Evolutionary conservation across 2,113 vertebrate species (phyloP).

Genomic region (Triplophysa tibetana): DNA sequence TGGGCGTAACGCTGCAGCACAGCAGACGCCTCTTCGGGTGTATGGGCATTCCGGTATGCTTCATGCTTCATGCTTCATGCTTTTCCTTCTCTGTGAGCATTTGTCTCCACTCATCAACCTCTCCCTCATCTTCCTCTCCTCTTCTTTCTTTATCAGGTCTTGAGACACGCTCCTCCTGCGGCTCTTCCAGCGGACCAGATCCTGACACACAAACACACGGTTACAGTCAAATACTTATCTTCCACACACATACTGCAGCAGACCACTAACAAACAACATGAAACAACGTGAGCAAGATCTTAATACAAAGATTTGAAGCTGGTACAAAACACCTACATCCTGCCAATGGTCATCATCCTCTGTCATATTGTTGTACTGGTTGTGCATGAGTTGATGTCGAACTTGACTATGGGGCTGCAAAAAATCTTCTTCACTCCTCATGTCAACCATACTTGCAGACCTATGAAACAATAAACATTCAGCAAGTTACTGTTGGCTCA

Average conservation of each 20-base stretch:
- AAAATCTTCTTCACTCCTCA: slow-evolving; percentile 86
- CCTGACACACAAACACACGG: slow-evolving; percentile 68
- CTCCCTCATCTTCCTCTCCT: slow-evolving; percentile 96
- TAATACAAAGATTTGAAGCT: not conserved
- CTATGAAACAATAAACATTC: slow-evolving; percentile 61
- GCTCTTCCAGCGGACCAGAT: slow-evolving; percentile 94
- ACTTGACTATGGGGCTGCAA: slow-evolving; percentile 87
- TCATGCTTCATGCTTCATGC: slow-evolving; percentile 92
- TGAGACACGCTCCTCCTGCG: slow-evolving; percentile 93
- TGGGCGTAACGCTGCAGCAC: slow-evolving; percentile 90
- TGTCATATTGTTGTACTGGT: slow-evolving; percentile 84
- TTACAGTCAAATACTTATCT: not conserved
- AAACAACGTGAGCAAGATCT: too few relatives aligned
- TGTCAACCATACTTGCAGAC: slow-evolving; percentile 94
- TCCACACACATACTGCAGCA: too few relatives aligned
- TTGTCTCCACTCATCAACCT: slow-evolving; percentile 77
- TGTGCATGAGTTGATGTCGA: slow-evolving; percentile 90
- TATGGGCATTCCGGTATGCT: slow-evolving; percentile 82
- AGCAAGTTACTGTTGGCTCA: not conserved
- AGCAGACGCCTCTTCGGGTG: slow-evolving; percentile 84
- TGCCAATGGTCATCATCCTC: slow-evolving; percentile 97
- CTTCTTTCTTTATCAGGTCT: slow-evolving; percentile 96
- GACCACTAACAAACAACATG: not conserved
- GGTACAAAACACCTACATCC: slow-evolving; percentile 79
- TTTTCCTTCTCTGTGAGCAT: slow-evolving; percentile 84